Conservation (phyloP, 2,113 vertebrate genomes). For the Lampris incognitus region DNA sequence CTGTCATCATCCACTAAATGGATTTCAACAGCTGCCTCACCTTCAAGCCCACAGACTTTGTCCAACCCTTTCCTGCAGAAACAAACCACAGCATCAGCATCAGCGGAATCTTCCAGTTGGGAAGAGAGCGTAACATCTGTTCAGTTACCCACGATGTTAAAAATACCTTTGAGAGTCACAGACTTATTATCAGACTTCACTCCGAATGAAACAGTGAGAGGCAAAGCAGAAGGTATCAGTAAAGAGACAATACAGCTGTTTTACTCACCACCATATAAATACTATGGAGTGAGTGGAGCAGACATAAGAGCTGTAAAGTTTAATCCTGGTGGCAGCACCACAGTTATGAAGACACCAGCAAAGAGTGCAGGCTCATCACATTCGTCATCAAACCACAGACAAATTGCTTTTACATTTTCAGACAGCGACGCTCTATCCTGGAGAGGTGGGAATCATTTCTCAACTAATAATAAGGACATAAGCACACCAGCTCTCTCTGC, state of each 20-base stretch:
- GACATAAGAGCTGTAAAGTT: slow-evolving; percentile 6
- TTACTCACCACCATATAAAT: slow-evolving; percentile 23
- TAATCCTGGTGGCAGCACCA: not conserved
- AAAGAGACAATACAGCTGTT: slow-evolving; percentile 20
- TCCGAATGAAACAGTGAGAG: slow-evolving; percentile 15
- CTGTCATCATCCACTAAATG: slow-evolving; percentile 23
- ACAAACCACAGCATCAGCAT: slow-evolving; percentile 24
- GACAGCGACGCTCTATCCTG: slow-evolving; percentile 1
- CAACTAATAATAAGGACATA: slow-evolving; percentile 31
- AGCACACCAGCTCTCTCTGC: slow-evolving; percentile 43
- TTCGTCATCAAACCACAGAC: slow-evolving; percentile 14
- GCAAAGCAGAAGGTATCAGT: slow-evolving; percentile 32
- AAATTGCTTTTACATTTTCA: slow-evolving; percentile 30
- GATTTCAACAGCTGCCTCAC: slow-evolving; percentile 32
- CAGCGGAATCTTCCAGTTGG: slow-evolving; percentile 34
- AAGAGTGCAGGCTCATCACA: slow-evolving; percentile 3
- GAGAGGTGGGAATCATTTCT: slow-evolving; percentile 27
- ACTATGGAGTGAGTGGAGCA: slow-evolving; percentile 15
- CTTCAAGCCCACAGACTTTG: slow-evolving; percentile 17
- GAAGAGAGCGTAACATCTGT: slow-evolving; percentile 7
- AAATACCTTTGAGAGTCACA: slow-evolving; percentile 18
- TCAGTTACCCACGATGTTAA: slow-evolving; percentile 24
- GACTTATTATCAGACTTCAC: slow-evolving; percentile 8
- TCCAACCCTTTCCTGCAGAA: slow-evolving; percentile 24
- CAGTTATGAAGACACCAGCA: slow-evolving; percentile 18